Evolutionary conservation across 1,140 invertebrate genomes (phyloP), one percentile per base, ranked within the genome.

Genomic region (Drosophila sproati): DNA sequence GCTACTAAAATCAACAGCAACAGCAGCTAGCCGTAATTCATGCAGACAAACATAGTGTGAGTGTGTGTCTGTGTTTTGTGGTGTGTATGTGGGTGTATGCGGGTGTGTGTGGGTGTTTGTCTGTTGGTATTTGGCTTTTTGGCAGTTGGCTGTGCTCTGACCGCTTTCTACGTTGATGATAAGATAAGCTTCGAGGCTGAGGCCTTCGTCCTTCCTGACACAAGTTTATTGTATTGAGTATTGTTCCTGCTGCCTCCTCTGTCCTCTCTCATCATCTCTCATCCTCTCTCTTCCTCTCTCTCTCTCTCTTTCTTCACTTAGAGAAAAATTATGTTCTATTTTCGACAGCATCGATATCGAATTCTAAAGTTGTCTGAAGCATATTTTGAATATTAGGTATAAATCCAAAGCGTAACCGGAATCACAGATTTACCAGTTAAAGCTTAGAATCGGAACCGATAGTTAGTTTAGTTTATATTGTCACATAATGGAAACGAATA

Each of bases 131-230:
- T 59, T 72, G 61, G n/a, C 59, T 77, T 72, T 55, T 61, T 56
- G 62, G 41, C 55, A 54, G 64, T 45, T 72, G 67, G 52, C 64
- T 78, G 64, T n/a, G 56, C 51, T 28, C 4, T 3, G 28, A 32
- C 12, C 31, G 47, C 39, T 31, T 20, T 20, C 20, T 20, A 20
- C n/a, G 66, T 4, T 69, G 64, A 69, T 82, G 83, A 86, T 86
- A 82, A 82, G 82, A 86, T 88, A 88, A 87, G 79, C 79, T 77
- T 67, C 73, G 59, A 66, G n/a, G 4, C 68, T 63, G 56, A 56
- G 61, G 73, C 43, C 54, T 43, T 8, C 37, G 32, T 77, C 64
- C 54, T 69, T 63, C 41, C 52, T 48, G 45, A n/a, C 35, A 43
- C 39, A 70, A 69, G 37, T 77, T 63, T 74, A 69, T 63, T 74